Evolutionary conservation across 30 jellyfish, hydroid and myxozoan genomes (phyloP).

Genomic region (Sanderia malayensis): DNA sequence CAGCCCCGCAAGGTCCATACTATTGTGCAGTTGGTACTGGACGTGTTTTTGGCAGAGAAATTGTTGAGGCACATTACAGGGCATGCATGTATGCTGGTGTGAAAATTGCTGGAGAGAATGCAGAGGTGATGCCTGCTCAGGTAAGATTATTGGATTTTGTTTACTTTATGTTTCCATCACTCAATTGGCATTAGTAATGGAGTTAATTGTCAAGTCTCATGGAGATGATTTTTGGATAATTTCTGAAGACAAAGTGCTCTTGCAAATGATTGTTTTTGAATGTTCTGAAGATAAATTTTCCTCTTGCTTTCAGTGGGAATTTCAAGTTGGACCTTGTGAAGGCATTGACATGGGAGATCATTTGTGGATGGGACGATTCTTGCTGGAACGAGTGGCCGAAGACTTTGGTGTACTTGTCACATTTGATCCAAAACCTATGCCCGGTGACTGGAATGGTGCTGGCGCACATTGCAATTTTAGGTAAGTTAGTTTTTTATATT

Average conservation of each 20-base stretch:
- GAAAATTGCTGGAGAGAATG: constrained; percentile 97
- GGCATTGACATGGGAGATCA: constrained; percentile 99
- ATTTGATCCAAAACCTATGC: constrained; percentile 96
- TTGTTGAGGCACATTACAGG: constrained; percentile 98
- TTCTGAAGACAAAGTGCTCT: too few species aligned
- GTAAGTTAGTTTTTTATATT: constrained; percentile 41
- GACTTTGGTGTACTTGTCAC: constrained; percentile 92
- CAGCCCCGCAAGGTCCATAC: constrained; percentile 99
- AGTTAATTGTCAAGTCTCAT: too few species aligned
- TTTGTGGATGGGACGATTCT: constrained; percentile 85
- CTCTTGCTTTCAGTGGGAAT: constrained; percentile 79
- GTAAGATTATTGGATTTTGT: too few species aligned
- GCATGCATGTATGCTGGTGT: constrained; percentile 95
- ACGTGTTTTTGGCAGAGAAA: constrained; percentile 93
- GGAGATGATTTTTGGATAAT: too few species aligned
- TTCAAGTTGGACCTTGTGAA: constrained; percentile 99
- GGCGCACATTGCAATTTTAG: constrained; percentile 95
- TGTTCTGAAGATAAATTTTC: too few species aligned
- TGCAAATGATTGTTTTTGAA: too few species aligned
- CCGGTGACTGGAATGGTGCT: constrained; percentile 99
- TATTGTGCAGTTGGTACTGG: constrained; percentile 99
- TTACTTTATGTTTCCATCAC: too few species aligned
- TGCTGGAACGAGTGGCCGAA: constrained; percentile 95
- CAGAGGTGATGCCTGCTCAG: constrained; percentile 99
- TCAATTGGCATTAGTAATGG: too few species aligned